phyloP scores from a whole-genome alignment of 1,140 invertebrate species.

The Gyrodactylus salaris region DNA sequence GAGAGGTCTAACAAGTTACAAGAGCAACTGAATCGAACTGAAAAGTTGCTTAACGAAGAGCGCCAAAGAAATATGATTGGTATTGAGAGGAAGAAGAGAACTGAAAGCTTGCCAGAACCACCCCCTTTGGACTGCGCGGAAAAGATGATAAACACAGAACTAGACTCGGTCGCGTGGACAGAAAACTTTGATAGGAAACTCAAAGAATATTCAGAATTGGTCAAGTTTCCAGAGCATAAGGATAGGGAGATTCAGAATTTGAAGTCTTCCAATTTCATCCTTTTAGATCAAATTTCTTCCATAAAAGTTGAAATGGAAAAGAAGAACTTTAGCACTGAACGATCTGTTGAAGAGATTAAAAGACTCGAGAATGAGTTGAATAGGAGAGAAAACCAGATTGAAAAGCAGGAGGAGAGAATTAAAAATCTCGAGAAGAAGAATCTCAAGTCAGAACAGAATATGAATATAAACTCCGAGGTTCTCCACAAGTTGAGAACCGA shows the following conservation, averaged over 20 bases:
- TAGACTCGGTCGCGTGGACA: neutral
- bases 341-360: neutral
- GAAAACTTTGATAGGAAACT: neutral
- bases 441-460: conserved; percentile 76
- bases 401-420: conserved; percentile 67
- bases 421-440: conserved; percentile 41
- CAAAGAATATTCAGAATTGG: neutral
- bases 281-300: neutral
- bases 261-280: neutral
- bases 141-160: neutral
- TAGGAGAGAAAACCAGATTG: conserved; percentile 47
- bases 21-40: conserved; percentile 32
- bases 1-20: conserved; percentile 72
- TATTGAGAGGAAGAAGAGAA: neutral
- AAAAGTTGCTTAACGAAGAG: neutral
- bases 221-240: neutral
- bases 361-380: neutral
- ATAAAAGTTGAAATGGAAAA: neutral
- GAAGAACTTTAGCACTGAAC: neutral
- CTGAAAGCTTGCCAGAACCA: neutral
- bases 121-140: neutral
- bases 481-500: conserved; percentile 94
- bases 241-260: neutral
- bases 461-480: conserved; percentile 72
- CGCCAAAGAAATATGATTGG: neutral